Percentiles rank a stretch among this genome's conserved stretches.
phyloP scores from a whole-genome alignment of 1,140 invertebrate species.

The Bactericera cockerelli region DNA sequence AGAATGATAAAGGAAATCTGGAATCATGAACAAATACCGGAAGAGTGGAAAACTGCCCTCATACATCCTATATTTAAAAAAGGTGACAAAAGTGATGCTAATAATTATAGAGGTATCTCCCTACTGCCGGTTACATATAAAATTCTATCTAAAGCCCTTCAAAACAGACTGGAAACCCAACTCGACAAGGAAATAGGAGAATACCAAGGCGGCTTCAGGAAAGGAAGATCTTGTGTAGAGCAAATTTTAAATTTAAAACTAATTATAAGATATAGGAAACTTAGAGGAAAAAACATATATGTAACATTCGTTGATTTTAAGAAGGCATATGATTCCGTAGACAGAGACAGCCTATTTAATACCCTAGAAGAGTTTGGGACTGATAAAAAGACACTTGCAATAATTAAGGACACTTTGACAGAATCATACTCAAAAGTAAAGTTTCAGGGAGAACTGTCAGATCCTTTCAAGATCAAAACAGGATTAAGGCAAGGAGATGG shows the following conservation, averaged over 20 bases:
- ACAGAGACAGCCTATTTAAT: constrained; percentile 10
- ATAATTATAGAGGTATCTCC: constrained; percentile 15
- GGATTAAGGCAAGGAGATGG: too few relatives aligned
- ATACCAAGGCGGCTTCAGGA: constrained; percentile 13
- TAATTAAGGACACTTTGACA: background rate
- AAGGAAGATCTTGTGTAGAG: constrained; percentile 13
- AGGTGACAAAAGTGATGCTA: constrained; percentile 12
- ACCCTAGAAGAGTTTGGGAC: constrained; percentile 3
- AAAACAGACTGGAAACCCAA: constrained; percentile 11
- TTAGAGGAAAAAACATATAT: background rate
- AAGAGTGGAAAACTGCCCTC: constrained; percentile 8
- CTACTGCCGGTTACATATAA: constrained; percentile 7
- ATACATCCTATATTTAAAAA: constrained; percentile 13
- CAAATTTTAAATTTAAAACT: constrained; percentile 11
- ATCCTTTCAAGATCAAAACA: too few relatives aligned
- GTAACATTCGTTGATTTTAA: constrained; percentile 7
- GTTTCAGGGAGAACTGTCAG: too few relatives aligned
- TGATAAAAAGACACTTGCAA: background rate
- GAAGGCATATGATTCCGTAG: constrained; percentile 2
- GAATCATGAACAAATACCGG: constrained; percentile 18
- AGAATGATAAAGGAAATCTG: constrained; percentile 1
- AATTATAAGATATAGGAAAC: background rate
- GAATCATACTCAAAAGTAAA: too few relatives aligned
- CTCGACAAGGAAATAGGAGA: constrained; percentile 9
- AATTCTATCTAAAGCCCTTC: constrained; percentile 12